Evolutionary conservation across 2,888 invertebrate genomes (phyloP).

Genomic region (Norana najaformis): DNA sequence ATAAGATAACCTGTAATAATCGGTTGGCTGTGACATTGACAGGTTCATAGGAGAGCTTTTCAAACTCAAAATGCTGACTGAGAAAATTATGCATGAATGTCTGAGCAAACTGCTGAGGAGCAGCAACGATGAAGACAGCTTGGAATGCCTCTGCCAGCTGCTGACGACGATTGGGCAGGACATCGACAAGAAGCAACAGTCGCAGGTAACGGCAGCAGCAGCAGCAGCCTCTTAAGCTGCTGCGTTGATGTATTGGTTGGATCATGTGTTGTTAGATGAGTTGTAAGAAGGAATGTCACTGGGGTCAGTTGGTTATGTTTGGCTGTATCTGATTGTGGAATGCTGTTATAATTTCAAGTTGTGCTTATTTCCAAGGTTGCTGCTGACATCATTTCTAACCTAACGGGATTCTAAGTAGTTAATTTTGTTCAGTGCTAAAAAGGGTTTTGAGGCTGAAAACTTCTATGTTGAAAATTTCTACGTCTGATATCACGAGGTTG

Average conservation of each 20-base stretch:
- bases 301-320: background rate
- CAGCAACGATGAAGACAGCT: conserved; percentile 78
- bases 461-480: too few species aligned
- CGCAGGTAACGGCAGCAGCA: conserved; percentile 9
- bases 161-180: conserved; percentile 87
- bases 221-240: too few species aligned
- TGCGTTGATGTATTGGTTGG: background rate
- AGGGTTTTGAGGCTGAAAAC: too few species aligned
- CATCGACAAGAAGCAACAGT: conserved; percentile 67
- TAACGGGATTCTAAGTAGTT: too few species aligned
- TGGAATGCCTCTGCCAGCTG: conserved; percentile 89
- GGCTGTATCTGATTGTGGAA: background rate
- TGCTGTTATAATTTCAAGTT: too few species aligned
- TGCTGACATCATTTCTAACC: too few species aligned
- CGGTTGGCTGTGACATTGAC: background rate
- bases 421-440: too few species aligned
- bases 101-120: conserved; percentile 76
- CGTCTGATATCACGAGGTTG: background rate
- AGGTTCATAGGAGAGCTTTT: conserved; percentile 84
- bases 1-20: background rate
- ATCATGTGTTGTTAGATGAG: too few species aligned
- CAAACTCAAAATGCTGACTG: conserved; percentile 84
- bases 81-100: conserved; percentile 84
- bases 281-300: background rate
- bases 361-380: too few species aligned